Conservation (phyloP, 2,797 vertebrate genomes). For the Mus minutoides region DNA sequence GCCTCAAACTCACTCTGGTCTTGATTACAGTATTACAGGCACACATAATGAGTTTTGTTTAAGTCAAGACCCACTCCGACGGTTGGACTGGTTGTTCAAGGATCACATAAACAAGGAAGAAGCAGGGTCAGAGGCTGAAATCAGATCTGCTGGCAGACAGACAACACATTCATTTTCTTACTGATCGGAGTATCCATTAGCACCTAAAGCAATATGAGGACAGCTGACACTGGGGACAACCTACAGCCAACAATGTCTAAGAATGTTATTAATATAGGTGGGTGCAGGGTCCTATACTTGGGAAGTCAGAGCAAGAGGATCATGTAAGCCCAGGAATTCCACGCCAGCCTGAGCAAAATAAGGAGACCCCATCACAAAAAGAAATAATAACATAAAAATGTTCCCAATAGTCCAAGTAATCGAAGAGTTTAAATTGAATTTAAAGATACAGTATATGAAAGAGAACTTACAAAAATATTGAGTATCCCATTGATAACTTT, state of each 20-base stretch:
- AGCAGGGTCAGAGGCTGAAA: not conserved
- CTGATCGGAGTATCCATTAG: conserved; percentile 4
- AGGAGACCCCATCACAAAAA: not conserved
- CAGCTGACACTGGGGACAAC: not conserved
- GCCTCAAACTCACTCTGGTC: not conserved
- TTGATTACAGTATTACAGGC: not conserved
- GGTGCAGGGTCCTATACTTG: not conserved
- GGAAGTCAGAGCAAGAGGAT: not conserved
- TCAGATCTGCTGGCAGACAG: not conserved
- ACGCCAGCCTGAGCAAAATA: not conserved
- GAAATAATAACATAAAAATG: not conserved
- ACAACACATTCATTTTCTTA: not conserved
- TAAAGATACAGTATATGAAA: not conserved
- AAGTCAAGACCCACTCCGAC: conserved; percentile 38
- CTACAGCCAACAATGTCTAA: not conserved
- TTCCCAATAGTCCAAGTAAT: not conserved
- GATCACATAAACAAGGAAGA: conserved; percentile 23
- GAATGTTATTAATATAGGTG: not conserved
- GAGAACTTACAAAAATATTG: not conserved
- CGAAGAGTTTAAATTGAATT: conserved; percentile 2
- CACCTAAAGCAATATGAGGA: not conserved
- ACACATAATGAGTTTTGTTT: not conserved
- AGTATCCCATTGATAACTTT: not conserved
- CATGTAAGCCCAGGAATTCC: not conserved
- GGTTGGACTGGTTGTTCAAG: not conserved